Conservation (phyloP, 2,888 invertebrate genomes). For the Parasteatoda lunata region DNA sequence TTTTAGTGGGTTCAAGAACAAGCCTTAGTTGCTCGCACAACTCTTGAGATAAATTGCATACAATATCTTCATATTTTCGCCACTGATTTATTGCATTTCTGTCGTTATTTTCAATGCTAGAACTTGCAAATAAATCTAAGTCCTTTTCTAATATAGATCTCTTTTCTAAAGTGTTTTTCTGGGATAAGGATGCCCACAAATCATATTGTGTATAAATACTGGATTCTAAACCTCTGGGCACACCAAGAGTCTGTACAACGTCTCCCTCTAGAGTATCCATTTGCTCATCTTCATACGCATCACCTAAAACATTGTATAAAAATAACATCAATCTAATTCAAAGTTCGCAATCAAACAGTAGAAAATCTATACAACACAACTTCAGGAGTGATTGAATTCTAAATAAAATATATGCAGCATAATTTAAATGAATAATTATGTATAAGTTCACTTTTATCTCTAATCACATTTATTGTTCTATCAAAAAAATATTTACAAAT, state of each 20-base stretch:
- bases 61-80: conserved; percentile 22
- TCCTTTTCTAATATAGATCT: conserved; percentile 15
- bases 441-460: too few species aligned
- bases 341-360: too few species aligned
- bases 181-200: conserved; percentile 41
- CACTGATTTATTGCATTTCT: conserved; percentile 5
- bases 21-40: conserved; percentile 94
- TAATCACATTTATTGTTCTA: too few species aligned
- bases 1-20: conserved; percentile 95
- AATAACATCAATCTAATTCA: not conserved
- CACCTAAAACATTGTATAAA: conserved; percentile 6
- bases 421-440: too few species aligned
- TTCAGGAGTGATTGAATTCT: too few species aligned
- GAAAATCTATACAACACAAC: too few species aligned
- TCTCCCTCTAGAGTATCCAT: conserved; percentile 56
- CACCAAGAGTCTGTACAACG: conserved; percentile 27
- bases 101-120: not conserved
- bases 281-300: conserved; percentile 36
- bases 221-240: conserved; percentile 77
- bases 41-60: conserved; percentile 81
- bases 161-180: not conserved
- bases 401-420: too few species aligned
- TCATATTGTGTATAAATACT: conserved; percentile 82
- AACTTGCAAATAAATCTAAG: conserved; percentile 1
- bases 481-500: too few species aligned